Evolutionary conservation across 1,140 invertebrate genomes (phyloP).

Genomic region (Drosophila tani): DNA sequence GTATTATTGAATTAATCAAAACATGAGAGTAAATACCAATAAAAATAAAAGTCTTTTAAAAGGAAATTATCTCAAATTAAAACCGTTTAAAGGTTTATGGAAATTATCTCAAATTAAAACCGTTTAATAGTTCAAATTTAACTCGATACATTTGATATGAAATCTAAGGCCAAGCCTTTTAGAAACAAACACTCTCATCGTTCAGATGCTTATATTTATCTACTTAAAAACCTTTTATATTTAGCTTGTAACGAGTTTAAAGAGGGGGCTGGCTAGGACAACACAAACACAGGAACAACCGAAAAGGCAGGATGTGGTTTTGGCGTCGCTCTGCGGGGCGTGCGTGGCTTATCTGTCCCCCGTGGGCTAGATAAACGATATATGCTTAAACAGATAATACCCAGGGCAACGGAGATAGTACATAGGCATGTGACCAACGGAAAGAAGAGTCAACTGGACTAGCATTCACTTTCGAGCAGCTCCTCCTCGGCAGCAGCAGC

Average conservation of each 20-base stretch:
- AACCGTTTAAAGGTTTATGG: neutral
- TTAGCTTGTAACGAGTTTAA: constrained; percentile 12
- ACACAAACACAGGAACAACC: constrained; percentile 29
- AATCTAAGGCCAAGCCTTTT: neutral
- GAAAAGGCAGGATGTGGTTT: constrained; percentile 28
- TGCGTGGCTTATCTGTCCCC: constrained; percentile 47
- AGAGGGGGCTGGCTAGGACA: neutral
- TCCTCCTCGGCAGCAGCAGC: constrained; percentile 59
- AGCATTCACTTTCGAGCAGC: constrained; percentile 81
- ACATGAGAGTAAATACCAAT: neutral
- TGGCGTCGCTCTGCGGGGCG: constrained; percentile 22
- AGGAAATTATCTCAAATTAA: neutral
- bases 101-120: neutral
- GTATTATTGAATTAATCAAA: too few relatives aligned
- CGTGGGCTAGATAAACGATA: constrained; percentile 26
- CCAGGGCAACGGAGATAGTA: constrained; percentile 20
- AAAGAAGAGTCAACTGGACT: constrained; percentile 13
- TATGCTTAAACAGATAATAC: constrained; percentile 37
- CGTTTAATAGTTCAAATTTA: neutral
- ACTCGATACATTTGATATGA: neutral
- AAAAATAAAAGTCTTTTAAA: neutral
- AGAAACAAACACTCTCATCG: neutral
- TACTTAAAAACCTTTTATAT: constrained; percentile 37
- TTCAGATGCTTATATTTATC: neutral
- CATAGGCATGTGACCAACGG: constrained; percentile 17